Evolutionary conservation across 92 coral and sea anemone genomes (phyloP).

Genomic region (Epizoanthus fatuus): DNA sequence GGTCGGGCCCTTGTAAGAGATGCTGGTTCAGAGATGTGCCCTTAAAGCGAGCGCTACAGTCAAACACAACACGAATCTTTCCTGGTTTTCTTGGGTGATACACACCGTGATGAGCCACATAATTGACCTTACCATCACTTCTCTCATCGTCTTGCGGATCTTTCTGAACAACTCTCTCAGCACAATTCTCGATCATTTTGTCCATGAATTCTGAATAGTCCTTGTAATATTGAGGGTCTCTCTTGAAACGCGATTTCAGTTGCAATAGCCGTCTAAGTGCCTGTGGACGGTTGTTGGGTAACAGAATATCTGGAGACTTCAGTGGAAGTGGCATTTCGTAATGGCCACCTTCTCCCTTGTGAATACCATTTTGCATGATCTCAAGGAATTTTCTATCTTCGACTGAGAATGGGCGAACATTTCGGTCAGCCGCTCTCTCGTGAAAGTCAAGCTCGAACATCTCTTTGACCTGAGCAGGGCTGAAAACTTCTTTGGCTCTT

Average conservation of each 20-base stretch:
- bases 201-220: too few species aligned
- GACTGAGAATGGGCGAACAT: conserved; percentile 26
- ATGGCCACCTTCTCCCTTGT: conserved; percentile 16
- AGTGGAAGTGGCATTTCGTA: conserved; percentile 35
- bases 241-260: too few species aligned
- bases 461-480: conserved; percentile 51
- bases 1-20: not conserved
- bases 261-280: not conserved
- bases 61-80: not conserved
- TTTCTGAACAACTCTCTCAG: too few species aligned
- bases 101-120: conserved; percentile 45
- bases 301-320: too few species aligned
- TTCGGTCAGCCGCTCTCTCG: conserved; percentile 11
- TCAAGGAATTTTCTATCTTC: conserved; percentile 64
- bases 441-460: conserved; percentile 68
- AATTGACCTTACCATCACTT: conserved; percentile 25
- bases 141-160: too few species aligned
- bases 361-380: conserved; percentile 11
- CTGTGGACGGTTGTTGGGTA: not conserved
- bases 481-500: conserved; percentile 62
- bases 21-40: not conserved
- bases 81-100: conserved; percentile 42
- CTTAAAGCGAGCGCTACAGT: conserved; percentile 12
- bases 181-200: too few species aligned
- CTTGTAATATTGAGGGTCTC: too few species aligned